Base-by-base conservation (phyloP, 2,888 invertebrate genomes). In the Ischnura elegans region DNA sequence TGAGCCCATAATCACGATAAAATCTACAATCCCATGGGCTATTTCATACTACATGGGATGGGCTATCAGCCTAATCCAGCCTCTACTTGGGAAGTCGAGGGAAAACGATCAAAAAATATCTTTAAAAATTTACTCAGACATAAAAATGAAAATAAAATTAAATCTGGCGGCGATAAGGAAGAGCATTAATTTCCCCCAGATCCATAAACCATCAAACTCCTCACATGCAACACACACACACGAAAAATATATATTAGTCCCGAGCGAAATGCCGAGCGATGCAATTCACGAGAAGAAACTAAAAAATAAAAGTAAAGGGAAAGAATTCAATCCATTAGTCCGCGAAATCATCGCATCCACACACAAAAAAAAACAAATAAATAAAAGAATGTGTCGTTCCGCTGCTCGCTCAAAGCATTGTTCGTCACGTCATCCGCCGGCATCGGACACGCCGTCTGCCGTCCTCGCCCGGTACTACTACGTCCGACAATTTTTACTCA, bases 241-340 rank as follows among this genome's bases (percentile, higher is more conserved):
- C 6, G 21, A 76, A 76, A 36, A 76, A 76, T 10, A n/a, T 29
- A 76, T 76, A 36, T 76, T 36, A 76, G 29, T 76, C 76, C 10
- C 10, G 36, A 36, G 29, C 76, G 36, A n/a, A 76, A 76, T n/a
- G 36, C 76, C 76, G 76, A 36, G 36, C 76, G 36, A 8, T 8
- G 76, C 36, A 36, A 76, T 76, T 76, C 76, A 76, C 76, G 76
- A 76, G 36, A 10, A 29, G 51, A 51, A 51, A 51, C 51, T 19
- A 76, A 76, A 76, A 76, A 76, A 61, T 61, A 25, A 61, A 61
- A 61, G n/a, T 21, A 61, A 61, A 6, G 61, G 25, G 25, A 61
- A 61, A 61, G 29, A 76, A 76, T 76, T 76, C 76, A 76, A 76
- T 76, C 76, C 76, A 76, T 76, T 76, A 76, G 76, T 29, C 76